Base-by-base conservation (phyloP, 2,888 invertebrate species). In the Euproctis similis region DNA sequence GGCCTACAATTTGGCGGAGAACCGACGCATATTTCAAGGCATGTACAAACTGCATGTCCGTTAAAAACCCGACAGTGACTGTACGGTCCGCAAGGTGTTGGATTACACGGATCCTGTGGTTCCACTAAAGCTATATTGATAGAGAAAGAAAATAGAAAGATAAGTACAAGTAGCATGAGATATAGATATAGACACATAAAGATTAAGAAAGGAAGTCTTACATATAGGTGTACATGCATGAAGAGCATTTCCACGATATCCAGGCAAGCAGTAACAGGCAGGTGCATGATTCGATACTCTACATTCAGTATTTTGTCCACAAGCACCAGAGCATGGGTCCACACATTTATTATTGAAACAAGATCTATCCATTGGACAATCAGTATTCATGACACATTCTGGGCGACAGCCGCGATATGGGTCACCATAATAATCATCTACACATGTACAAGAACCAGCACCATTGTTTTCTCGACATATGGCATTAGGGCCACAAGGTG, bases 401-500 rank as follows among this genome's bases (percentile, higher is more conserved):
- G 92, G 92, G 48, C 92, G 87, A 67, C 93, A 93, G 22, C 92
- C 91, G 38, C 86, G 82, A 65, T 92, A 92, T 14, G 94, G 92
- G 73, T 93, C 92, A 26, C 93, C 93, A 46, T 88, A 87, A 72
- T 91, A 93, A 48, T 90, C 90, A 36, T 89, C 87, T 53, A 90
- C 68, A 70, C 94, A 94, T 49, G 88, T 81, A 71, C 94, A 94
- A 43, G 92, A 90, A 53, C 92, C 92, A 46, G 90, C 91, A 59
- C 90, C 90, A 60, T 90, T 89, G 51, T 86, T 85, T 77, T 91
- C 91, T 56, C 88, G 88, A 73, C 94, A 94, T 40, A 91, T 74
- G 27, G 94, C 90, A 73, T 93, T 94, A 32, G 91, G 82, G 44
- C 93, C 94, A 68, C 93, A 94, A 28, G 93, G 93, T 44, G 90